Conservation (phyloP, 64 coral and sea anemone species). For the Dendrophyllia cribrosa region DNA sequence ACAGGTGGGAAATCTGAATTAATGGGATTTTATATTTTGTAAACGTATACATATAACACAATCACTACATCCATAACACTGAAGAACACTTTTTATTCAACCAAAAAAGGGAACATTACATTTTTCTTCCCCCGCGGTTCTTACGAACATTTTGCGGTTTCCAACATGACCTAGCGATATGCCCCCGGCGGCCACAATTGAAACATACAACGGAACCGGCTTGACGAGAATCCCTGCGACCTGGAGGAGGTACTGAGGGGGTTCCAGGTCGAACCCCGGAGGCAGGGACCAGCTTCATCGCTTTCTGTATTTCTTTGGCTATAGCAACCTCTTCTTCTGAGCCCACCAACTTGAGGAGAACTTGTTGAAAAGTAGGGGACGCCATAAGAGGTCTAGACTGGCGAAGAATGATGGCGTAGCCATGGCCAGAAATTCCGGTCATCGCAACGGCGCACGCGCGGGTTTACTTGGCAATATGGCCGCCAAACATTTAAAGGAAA, state of each 20-base stretch:
- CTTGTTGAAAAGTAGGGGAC: not conserved
- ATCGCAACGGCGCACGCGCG: too few relatives aligned
- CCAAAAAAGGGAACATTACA: too few relatives aligned
- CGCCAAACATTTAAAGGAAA: too few relatives aligned
- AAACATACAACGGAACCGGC: not conserved
- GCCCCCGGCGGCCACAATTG: not conserved
- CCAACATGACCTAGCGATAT: not conserved
- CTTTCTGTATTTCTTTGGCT: constrained; percentile 34
- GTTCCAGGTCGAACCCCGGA: not conserved
- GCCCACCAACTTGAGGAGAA: constrained; percentile 24
- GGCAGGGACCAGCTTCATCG: not conserved
- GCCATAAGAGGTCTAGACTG: not conserved
- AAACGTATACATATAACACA: too few relatives aligned
- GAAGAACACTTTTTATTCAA: not conserved
- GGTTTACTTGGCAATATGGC: too few relatives aligned
- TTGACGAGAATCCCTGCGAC: not conserved
- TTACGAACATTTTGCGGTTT: not conserved
- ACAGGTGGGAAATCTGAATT: too few relatives aligned
- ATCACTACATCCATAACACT: too few relatives aligned
- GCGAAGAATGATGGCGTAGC: not conserved
- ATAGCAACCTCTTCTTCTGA: constrained; percentile 34
- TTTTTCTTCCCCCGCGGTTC: too few relatives aligned
- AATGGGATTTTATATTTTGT: too few relatives aligned
- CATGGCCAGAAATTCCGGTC: too few relatives aligned
- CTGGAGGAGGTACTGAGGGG: too few relatives aligned